Conservation (phyloP, 1,140 invertebrate species). For the Aphis gossypii region DNA sequence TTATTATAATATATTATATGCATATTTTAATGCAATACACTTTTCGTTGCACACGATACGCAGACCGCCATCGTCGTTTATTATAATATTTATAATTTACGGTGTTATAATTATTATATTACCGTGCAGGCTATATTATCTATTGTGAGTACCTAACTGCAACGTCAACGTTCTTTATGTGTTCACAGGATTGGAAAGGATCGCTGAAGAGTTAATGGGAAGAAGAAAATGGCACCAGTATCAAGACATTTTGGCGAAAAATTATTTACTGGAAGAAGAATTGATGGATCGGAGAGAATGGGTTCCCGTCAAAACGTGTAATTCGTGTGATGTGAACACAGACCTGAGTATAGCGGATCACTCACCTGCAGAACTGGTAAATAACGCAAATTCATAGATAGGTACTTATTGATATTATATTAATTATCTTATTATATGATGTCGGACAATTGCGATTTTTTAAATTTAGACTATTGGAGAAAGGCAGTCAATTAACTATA, state of each 20-base stretch:
- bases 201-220: constrained; percentile 95
- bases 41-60: background rate
- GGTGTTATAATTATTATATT: too few species aligned
- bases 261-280: constrained; percentile 61
- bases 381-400: background rate
- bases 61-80: background rate
- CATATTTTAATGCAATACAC: background rate
- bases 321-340: constrained; percentile 59
- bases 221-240: constrained; percentile 91
- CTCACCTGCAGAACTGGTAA: constrained; percentile 55
- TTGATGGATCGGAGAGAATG: constrained; percentile 61
- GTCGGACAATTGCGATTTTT: background rate
- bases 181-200: constrained; percentile 87
- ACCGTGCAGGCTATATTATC: too few species aligned
- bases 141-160: background rate
- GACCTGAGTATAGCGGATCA: constrained; percentile 48
- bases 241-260: constrained; percentile 78
- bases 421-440: too few species aligned
- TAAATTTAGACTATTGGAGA: too few species aligned
- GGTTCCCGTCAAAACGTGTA: constrained; percentile 59
- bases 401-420: too few species aligned
- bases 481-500: too few species aligned
- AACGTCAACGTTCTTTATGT: constrained; percentile 6
- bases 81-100: background rate
- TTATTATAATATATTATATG: background rate